A percentile compares a stretch with the other conserved stretches of the same genome.
Evolutionary conservation across 2,113 vertebrate species (phyloP).

Genomic region (Semicossyphus pulcher): DNA sequence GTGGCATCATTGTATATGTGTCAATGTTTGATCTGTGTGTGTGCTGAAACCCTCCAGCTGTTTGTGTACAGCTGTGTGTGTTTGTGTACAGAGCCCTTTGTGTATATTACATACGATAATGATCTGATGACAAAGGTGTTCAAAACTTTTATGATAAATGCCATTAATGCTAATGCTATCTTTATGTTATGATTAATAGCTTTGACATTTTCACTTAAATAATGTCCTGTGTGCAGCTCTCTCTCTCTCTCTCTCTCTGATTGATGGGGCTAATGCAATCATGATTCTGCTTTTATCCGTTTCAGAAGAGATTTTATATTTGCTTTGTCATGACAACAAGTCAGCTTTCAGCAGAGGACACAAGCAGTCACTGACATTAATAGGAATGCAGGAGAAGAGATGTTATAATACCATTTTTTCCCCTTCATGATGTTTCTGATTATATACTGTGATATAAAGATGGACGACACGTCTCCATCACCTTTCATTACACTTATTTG

Average conservation of each 20-base stretch:
- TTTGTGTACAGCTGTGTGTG: constrained; percentile 11
- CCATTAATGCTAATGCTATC: constrained; percentile 12
- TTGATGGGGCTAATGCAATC: constrained; percentile 14
- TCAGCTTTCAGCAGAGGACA: constrained; percentile 5
- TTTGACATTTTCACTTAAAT: constrained; percentile 44
- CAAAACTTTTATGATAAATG: constrained; percentile 17
- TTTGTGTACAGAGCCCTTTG: constrained; percentile 24
- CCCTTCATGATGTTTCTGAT: neutral
- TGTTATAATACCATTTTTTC: neutral
- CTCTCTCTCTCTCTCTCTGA: constrained; percentile 15
- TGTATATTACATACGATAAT: constrained; percentile 3
- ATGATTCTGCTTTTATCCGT: constrained; percentile 34
- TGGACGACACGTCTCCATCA: too few relatives aligned
- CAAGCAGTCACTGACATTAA: neutral
- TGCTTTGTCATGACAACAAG: constrained; percentile 36
- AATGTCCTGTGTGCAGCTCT: neutral
- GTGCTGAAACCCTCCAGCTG: constrained; percentile 20
- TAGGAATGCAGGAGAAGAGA: neutral
- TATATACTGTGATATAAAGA: too few relatives aligned
- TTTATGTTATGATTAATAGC: constrained; percentile 30
- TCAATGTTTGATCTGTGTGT: constrained; percentile 46
- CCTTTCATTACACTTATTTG: too few relatives aligned
- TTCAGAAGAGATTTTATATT: constrained; percentile 41
- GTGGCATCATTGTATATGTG: constrained; percentile 24
- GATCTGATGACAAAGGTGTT: constrained; percentile 20